A percentile compares a stretch with the other conserved stretches of the same genome.
phyloP scores from a whole-genome alignment of 2,888 invertebrate species.

The Amaurobius ferox region DNA sequence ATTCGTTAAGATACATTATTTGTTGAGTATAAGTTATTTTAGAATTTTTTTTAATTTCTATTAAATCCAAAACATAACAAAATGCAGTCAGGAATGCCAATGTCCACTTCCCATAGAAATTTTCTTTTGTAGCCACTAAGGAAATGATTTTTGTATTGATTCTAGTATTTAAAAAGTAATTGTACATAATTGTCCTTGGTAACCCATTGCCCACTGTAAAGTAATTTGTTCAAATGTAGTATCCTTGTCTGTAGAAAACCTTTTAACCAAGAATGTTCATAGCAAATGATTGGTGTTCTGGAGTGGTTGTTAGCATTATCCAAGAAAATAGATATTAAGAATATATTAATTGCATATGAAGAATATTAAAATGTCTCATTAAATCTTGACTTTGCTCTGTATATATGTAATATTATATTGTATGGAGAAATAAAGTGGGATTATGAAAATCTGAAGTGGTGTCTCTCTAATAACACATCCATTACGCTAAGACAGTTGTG shows the following conservation, averaged over 20 bases:
- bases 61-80: not conserved
- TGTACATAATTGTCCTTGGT: conserved; percentile 55
- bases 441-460: conserved; percentile 3
- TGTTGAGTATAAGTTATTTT: too few relatives aligned
- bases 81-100: conserved; percentile 25
- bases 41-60: too few relatives aligned
- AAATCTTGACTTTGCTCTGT: conserved; percentile 64
- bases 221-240: conserved; percentile 55
- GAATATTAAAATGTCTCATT: conserved; percentile 56
- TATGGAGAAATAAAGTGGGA: conserved; percentile 62
- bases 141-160: conserved; percentile 44
- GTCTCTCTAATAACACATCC: too few relatives aligned
- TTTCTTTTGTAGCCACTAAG: conserved; percentile 36
- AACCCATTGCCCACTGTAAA: conserved; percentile 51
- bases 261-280: conserved; percentile 68
- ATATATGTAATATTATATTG: conserved; percentile 64
- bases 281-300: conserved; percentile 64
- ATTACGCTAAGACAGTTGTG: too few relatives aligned
- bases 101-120: conserved; percentile 44
- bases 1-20: too few relatives aligned
- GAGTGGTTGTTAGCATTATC: conserved; percentile 64
- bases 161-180: conserved; percentile 39
- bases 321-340: conserved; percentile 48
- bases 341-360: conserved; percentile 37
- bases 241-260: conserved; percentile 55